Conservation (phyloP, 2,797 vertebrate species). For the Hylomyscus alleni region DNA sequence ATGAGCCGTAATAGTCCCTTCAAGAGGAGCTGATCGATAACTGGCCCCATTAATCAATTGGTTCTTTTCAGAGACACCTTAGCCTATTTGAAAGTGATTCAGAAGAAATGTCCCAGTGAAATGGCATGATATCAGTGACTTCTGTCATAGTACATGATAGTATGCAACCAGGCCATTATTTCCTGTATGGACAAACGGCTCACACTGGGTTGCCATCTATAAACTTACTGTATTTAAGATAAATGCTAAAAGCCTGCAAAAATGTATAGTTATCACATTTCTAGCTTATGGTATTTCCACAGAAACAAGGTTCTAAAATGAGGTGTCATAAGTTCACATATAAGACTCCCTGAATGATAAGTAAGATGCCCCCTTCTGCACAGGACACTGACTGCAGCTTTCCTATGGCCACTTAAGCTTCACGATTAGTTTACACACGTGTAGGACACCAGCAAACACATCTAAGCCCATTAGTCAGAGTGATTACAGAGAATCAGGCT, state of each 20-base stretch:
- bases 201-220: neutral
- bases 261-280: neutral
- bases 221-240: neutral
- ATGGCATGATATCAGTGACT: neutral
- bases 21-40: neutral
- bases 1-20: neutral
- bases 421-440: neutral
- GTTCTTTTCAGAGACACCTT: neutral
- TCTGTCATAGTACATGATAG: neutral
- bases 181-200: neutral
- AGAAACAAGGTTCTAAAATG: neutral
- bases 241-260: constrained; percentile 8
- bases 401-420: neutral
- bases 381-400: neutral
- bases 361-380: neutral
- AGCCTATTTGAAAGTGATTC: neutral
- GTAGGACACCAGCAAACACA: neutral
- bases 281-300: neutral
- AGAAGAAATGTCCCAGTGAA: neutral
- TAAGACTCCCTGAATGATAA: neutral
- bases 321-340: neutral
- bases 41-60: neutral
- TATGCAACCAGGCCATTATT: neutral
- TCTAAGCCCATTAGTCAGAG: neutral
- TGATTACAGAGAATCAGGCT: neutral